Evolutionary conservation across 1,140 invertebrate genomes (phyloP).

Genomic region (Formica selysi): DNA sequence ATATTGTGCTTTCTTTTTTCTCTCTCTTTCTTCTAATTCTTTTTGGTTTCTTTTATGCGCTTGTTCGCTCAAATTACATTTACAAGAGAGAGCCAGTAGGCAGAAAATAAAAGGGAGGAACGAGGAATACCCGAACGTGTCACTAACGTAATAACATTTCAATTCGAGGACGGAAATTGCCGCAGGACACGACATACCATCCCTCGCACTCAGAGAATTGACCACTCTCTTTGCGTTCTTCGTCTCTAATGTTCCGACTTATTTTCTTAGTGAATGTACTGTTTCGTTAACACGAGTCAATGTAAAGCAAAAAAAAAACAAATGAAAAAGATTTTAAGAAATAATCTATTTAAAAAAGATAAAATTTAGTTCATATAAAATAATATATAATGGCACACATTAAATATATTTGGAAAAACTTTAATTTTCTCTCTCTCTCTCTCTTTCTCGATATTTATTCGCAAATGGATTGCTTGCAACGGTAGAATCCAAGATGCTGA

Average conservation of each 20-base stretch:
- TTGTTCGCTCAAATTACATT: conserved; percentile 69
- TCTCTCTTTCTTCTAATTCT: conserved; percentile 2
- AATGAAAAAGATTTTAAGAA: background rate
- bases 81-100: conserved; percentile 60
- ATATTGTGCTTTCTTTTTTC: background rate
- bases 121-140: conserved; percentile 78
- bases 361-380: background rate
- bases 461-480: background rate
- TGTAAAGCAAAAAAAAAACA: background rate
- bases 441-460: background rate
- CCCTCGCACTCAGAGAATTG: conserved; percentile 71
- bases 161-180: conserved; percentile 86
- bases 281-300: background rate
- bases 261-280: conserved; percentile 9
- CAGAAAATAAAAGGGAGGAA: conserved; percentile 58
- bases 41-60: conserved; percentile 4
- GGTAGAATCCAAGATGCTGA: background rate
- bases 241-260: conserved; percentile 8
- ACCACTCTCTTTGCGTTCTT: conserved; percentile 42
- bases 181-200: conserved; percentile 65
- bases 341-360: background rate
- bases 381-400: background rate
- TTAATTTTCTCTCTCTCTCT: background rate
- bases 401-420: no score
- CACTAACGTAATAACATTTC: conserved; percentile 86